phyloP scores from a whole-genome alignment of 2,797 vertebrate genomes.

The Sitta carolinensis region DNA sequence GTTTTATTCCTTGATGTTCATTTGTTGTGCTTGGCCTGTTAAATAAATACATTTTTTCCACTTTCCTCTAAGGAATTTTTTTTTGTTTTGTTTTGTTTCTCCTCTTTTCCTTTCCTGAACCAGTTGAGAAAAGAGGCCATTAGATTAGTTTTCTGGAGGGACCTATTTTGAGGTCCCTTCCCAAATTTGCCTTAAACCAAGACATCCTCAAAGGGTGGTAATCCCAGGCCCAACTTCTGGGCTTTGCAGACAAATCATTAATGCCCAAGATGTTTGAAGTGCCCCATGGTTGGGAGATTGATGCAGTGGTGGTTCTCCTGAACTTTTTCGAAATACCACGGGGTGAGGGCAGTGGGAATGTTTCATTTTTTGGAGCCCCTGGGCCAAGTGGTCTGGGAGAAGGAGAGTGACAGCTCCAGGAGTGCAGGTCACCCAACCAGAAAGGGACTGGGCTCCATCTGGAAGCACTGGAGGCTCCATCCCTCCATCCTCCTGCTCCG shows the following conservation, averaged over 20 bases:
- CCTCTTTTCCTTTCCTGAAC: too few relatives aligned
- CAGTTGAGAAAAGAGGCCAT: too few relatives aligned
- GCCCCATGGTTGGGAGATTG: neutral
- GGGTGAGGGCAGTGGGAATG: neutral
- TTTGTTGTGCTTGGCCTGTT: too few relatives aligned
- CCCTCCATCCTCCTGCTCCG: neutral
- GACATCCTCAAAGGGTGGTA: rapidly evolving
- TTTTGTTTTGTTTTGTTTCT: too few relatives aligned
- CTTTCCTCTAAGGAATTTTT: too few relatives aligned
- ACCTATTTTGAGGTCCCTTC: too few relatives aligned
- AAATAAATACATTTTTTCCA: too few relatives aligned
- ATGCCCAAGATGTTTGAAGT: neutral
- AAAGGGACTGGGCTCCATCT: neutral
- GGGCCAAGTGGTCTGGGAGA: rapidly evolving
- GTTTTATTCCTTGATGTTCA: too few relatives aligned
- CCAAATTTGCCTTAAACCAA: too few relatives aligned
- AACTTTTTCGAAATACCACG: neutral
- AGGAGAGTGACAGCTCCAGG: neutral
- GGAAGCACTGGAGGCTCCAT: neutral
- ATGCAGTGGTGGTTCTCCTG: neutral
- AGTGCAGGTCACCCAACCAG: neutral
- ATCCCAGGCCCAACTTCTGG: neutral
- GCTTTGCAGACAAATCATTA: neutral
- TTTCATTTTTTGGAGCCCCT: neutral
- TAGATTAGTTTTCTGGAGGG: too few relatives aligned